Percentiles rank a stretch among this genome's conserved stretches.
Conservation (phyloP, 2,113 vertebrate genomes). For the Xiphias gladius region DNA sequence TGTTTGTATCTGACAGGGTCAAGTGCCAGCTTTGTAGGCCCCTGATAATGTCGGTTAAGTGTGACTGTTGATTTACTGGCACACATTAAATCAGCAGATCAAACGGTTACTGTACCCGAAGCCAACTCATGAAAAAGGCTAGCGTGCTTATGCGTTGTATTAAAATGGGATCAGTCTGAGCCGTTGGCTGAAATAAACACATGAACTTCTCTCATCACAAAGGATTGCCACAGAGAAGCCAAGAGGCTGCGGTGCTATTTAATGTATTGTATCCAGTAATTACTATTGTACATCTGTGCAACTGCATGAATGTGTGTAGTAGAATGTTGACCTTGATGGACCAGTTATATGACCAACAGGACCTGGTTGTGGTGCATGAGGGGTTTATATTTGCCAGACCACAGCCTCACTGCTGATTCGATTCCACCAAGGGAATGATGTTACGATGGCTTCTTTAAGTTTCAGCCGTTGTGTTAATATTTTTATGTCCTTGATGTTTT, state of each 20-base stretch:
- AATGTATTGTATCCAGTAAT: neutral
- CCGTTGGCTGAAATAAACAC: neutral
- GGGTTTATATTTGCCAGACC: constrained; percentile 43
- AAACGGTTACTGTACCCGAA: neutral
- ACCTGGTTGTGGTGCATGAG: constrained; percentile 30
- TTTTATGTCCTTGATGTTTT: constrained; percentile 38
- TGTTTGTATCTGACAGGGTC: constrained; percentile 37
- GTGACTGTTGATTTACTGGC: constrained; percentile 40
- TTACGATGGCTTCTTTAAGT: constrained; percentile 24
- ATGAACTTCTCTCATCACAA: neutral
- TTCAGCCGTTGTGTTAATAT: constrained; percentile 46
- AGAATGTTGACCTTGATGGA: constrained; percentile 50
- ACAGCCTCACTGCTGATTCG: constrained; percentile 24
- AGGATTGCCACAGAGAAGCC: neutral
- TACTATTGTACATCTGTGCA: neutral
- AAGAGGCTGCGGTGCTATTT: neutral
- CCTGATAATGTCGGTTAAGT: constrained; percentile 29
- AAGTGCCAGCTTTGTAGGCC: constrained; percentile 1
- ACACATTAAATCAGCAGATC: constrained; percentile 16
- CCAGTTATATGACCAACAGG: constrained; percentile 25
- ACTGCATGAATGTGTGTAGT: neutral
- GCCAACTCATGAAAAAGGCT: constrained; percentile 1
- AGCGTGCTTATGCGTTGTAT: neutral
- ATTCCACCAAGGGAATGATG: constrained; percentile 3
- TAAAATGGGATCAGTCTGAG: neutral